phyloP scores from a whole-genome alignment of 1,140 invertebrate species.

The Acromyrmex charruanus region DNA sequence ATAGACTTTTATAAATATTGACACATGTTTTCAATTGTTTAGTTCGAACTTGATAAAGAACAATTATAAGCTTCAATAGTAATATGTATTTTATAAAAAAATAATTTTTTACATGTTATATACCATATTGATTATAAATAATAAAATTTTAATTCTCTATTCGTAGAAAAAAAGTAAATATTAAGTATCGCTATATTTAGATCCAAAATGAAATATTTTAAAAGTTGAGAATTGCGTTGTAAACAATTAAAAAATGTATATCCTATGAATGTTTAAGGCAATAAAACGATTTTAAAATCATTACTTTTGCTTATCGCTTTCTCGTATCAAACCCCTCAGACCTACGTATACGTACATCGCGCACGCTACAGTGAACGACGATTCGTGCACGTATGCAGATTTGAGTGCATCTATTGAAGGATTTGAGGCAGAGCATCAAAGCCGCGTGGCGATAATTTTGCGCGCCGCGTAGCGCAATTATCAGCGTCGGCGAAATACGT shows the following conservation, averaged over 20 bases:
- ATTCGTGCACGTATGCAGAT: slow-evolving; percentile 35
- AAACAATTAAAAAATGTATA: background rate
- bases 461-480: slow-evolving; percentile 61
- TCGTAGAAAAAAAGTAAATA: background rate
- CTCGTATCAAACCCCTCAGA: background rate
- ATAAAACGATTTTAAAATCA: background rate
- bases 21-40: background rate
- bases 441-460: slow-evolving; percentile 61
- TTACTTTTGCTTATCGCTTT: background rate
- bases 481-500: slow-evolving; percentile 59
- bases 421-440: slow-evolving; percentile 50
- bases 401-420: slow-evolving; percentile 53
- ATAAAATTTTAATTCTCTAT: background rate
- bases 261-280: background rate
- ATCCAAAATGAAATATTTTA: background rate
- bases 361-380: slow-evolving; percentile 10
- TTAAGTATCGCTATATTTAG: background rate
- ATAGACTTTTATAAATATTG: background rate
- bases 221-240: background rate
- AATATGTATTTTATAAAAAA: background rate
- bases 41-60: background rate
- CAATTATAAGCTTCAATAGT: background rate
- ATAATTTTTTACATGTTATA: background rate
- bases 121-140: background rate
- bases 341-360: background rate